Conservation (phyloP, 2,113 vertebrate genomes). For the Chionomys nivalis region DNA sequence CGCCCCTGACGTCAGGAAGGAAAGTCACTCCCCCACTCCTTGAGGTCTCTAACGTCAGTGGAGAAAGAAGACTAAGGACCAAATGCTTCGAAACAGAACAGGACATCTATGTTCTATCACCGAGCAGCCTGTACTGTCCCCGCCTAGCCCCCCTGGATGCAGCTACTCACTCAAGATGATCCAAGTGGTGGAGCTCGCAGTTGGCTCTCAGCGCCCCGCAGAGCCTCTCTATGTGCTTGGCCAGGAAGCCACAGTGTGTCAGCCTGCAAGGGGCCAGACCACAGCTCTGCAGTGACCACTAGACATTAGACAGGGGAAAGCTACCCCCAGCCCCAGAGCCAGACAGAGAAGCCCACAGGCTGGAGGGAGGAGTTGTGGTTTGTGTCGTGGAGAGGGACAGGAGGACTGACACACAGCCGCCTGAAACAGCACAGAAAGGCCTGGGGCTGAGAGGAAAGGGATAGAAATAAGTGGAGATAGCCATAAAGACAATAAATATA, state of each 20-base stretch:
- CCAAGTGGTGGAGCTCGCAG: neutral
- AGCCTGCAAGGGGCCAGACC: constrained; percentile 82
- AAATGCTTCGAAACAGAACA: neutral
- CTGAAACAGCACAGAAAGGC: neutral
- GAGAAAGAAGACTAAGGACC: neutral
- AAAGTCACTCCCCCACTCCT: neutral
- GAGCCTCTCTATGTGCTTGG: constrained; percentile 81
- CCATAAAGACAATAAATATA: neutral
- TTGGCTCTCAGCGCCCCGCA: constrained; percentile 81
- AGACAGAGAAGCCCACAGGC: neutral
- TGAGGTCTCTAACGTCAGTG: neutral
- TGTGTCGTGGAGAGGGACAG: neutral
- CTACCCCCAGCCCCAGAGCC: neutral
- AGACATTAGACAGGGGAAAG: neutral
- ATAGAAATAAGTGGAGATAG: neutral
- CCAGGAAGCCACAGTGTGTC: constrained; percentile 82
- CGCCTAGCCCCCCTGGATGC: accelerated
- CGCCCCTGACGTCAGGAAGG: neutral
- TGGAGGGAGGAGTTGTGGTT: neutral
- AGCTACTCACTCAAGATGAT: constrained; percentile 71
- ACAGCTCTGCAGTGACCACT: neutral
- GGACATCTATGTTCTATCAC: accelerated
- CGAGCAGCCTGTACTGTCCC: accelerated
- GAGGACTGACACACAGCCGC: too few relatives aligned
- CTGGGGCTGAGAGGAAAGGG: neutral